Evolutionary conservation across 2,888 invertebrate genomes (phyloP), one percentile per base, ranked within the genome.

Genomic region (Eurytoma californica): DNA sequence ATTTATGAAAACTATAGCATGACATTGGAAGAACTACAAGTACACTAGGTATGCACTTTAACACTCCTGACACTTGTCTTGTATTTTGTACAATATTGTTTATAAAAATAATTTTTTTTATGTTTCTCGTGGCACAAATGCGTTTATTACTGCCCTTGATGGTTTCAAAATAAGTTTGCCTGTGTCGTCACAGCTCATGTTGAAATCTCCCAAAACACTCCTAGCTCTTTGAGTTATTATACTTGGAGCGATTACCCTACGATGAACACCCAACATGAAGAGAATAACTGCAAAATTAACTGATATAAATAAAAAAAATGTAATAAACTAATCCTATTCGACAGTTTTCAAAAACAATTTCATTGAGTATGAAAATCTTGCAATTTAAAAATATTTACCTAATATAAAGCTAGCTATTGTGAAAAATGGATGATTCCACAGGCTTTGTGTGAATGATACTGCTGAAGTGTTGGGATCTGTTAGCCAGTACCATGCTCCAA

Each of bases 121-220:
- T 9, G 39, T 39, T 39, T 39, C 39, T 39, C 39, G 39, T 9
- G 39, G 39, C 9, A 9, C 39, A 39, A 39, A 39, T 9, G 39
- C 39, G 9, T 39, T 39, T 7, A 39, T 39, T 7, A 9, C 9
- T 51, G 88, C 88, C 84, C 89, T 85, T 30, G 89, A 88, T 1
- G 98, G 98, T 90, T 97, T 97, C 53, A 98, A 92, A 86, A 98
- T 98, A 68, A 98, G 92, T 91, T 98, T 98, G 78, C 98, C 98
- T 49, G 97, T 97, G 89, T 98, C 98, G 88, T 98, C 98, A 91
- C 98, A 98, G 30, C 97, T 97, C 98, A 98, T 98, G 91, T 98
- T 98, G 91, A 98, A 98, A 91, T 98, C 98, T 61, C 95, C 95
- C 73, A 98, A 92, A 1, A 98, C 98, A 70, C 94, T 94, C 79